Evolutionary conservation across 2,888 invertebrate genomes (phyloP).

Genomic region (Therioaphis trifolii): DNA sequence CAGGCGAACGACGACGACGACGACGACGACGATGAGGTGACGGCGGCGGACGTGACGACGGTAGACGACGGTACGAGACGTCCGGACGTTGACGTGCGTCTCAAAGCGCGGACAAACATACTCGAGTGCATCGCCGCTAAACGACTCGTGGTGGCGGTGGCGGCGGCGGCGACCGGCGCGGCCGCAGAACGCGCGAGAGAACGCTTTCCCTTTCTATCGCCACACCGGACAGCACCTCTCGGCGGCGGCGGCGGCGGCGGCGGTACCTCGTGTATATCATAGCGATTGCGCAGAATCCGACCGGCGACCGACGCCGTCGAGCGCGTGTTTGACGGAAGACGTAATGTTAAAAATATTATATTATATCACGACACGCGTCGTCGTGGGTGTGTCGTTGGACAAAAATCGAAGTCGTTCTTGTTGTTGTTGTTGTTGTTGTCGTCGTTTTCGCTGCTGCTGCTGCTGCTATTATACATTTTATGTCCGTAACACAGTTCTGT

Average conservation of each 20-base stretch:
- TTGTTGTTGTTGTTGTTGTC: too few species aligned
- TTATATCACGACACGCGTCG: too few species aligned
- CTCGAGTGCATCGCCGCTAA: slow-evolving; percentile 11
- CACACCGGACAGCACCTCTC: background rate
- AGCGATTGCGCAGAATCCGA: too few species aligned
- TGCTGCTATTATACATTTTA: too few species aligned
- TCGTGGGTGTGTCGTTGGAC: too few species aligned
- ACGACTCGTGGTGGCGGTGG: slow-evolving; percentile 10
- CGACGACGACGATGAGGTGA: background rate
- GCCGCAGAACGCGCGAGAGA: background rate
- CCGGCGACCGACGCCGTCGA: background rate
- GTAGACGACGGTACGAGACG: slow-evolving; percentile 20
- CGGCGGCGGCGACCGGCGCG: slow-evolving; percentile 5
- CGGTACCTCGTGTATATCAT: background rate
- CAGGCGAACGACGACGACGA: background rate
- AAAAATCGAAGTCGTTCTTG: too few species aligned
- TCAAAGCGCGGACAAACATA: slow-evolving; percentile 42
- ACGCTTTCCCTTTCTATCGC: slow-evolving; percentile 17
- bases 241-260: background rate
- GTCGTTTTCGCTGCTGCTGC: too few species aligned
- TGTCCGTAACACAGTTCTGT: too few species aligned
- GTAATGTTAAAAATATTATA: too few species aligned
- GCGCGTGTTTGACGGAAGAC: background rate
- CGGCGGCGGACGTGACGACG: background rate
- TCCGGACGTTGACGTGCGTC: slow-evolving; percentile 40